Evolutionary conservation across 2,888 invertebrate genomes (phyloP).

Genomic region (Eubasilissa splendida): DNA sequence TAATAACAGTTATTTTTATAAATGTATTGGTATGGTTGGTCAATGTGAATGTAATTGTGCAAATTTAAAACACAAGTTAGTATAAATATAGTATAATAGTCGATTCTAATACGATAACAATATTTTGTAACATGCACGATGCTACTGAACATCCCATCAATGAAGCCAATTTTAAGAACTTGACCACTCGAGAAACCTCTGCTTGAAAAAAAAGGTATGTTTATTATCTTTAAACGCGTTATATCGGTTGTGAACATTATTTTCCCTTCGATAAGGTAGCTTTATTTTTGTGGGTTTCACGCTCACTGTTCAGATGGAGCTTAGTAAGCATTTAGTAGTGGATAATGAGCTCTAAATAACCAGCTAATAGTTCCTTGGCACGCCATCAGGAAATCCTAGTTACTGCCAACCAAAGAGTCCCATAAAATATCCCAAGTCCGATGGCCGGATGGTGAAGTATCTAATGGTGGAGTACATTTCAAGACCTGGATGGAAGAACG

Average conservation of each 20-base stretch:
- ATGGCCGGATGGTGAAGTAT: constrained; percentile 36
- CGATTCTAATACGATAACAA: too few relatives aligned
- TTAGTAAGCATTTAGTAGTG: constrained; percentile 46
- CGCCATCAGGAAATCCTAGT: constrained; percentile 55
- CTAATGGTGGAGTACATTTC: constrained; percentile 6
- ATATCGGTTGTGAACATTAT: constrained; percentile 9
- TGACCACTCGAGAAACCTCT: background rate
- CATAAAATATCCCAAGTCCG: constrained; percentile 53
- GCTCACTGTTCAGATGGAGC: background rate
- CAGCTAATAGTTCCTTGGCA: constrained; percentile 54
- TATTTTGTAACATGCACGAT: background rate
- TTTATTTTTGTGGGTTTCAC: background rate
- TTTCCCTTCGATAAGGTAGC: constrained; percentile 17
- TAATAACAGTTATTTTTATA: too few relatives aligned
- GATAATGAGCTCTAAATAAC: constrained; percentile 59
- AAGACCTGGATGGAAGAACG: background rate
- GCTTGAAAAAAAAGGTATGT: constrained; percentile 23
- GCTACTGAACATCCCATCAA: background rate
- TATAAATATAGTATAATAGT: too few relatives aligned
- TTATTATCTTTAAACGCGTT: constrained; percentile 5
- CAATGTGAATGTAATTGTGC: too few relatives aligned
- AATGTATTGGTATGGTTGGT: too few relatives aligned
- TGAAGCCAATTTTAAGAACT: constrained; percentile 9
- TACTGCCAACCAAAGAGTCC: constrained; percentile 49
- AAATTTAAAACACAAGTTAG: too few relatives aligned